Percentiles rank a stretch among this genome's conserved stretches.
Evolutionary conservation across 2,113 vertebrate genomes (phyloP).

Genomic region (Pardalotus punctatus): DNA sequence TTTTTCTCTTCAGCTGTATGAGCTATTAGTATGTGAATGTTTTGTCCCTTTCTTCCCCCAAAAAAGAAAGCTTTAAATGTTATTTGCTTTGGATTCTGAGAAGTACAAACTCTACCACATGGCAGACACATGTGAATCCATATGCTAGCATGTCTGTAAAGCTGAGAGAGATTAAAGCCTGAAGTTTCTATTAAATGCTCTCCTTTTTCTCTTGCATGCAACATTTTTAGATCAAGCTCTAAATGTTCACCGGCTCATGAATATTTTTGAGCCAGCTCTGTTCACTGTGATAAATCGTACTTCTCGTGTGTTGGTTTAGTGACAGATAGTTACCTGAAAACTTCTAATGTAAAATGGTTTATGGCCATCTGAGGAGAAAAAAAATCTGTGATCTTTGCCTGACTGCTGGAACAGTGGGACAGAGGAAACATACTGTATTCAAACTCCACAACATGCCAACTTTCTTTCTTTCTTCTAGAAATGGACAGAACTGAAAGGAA

Average conservation of each 20-base stretch:
- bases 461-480: slow-evolving; percentile 60
- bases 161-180: slow-evolving; percentile 46
- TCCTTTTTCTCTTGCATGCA: slow-evolving; percentile 45
- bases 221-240: slow-evolving; percentile 50
- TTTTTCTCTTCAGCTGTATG: neutral
- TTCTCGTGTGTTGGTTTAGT: slow-evolving; percentile 7
- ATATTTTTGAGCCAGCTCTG: slow-evolving; percentile 41
- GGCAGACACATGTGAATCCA: slow-evolving; percentile 68
- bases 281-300: neutral
- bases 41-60: slow-evolving; percentile 27
- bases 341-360: slow-evolving; percentile 52
- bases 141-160: slow-evolving; percentile 68
- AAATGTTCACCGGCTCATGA: slow-evolving; percentile 25
- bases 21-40: slow-evolving; percentile 15
- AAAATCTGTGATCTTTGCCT: slow-evolving; percentile 42
- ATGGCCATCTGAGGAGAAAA: slow-evolving; percentile 11
- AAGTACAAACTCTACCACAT: slow-evolving; percentile 54
- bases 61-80: slow-evolving; percentile 62
- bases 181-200: slow-evolving; percentile 56
- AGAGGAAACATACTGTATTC: slow-evolving; percentile 51
- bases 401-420: slow-evolving; percentile 56
- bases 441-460: slow-evolving; percentile 18
- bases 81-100: slow-evolving; percentile 67
- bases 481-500: slow-evolving; percentile 65
- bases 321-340: slow-evolving; percentile 58